phyloP scores from a whole-genome alignment of 2,797 vertebrate species.

The Presbytis comata region DNA sequence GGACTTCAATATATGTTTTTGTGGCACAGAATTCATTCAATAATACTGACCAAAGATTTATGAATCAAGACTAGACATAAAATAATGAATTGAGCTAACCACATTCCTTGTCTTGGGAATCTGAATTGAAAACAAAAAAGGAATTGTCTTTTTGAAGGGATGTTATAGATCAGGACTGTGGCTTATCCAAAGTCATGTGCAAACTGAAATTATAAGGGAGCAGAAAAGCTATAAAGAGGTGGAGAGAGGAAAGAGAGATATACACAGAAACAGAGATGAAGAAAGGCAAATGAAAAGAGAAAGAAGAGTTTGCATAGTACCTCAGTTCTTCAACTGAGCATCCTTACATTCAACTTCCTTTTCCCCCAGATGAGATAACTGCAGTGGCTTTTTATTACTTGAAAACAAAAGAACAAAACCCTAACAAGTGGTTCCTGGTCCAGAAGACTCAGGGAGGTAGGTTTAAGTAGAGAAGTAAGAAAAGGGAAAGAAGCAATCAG shows the following conservation, averaged over 20 bases:
- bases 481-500: background rate
- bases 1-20: background rate
- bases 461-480: background rate
- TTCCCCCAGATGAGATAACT: background rate
- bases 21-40: background rate
- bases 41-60: background rate
- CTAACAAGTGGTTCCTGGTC: background rate
- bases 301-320: background rate
- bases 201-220: background rate
- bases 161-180: background rate
- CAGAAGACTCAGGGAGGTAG: background rate
- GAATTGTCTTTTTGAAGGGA: background rate
- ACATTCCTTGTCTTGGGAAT: background rate
- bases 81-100: background rate
- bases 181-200: background rate
- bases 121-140: conserved; percentile 31
- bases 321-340: background rate
- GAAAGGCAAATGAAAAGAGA: background rate
- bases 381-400: background rate
- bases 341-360: background rate
- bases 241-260: background rate
- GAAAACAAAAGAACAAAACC: background rate
- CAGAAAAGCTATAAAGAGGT: background rate
- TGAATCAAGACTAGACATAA: background rate
- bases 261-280: background rate